Evolutionary conservation across 1,140 invertebrate genomes (phyloP).

Genomic region (Meloidogyne floridensis): DNA sequence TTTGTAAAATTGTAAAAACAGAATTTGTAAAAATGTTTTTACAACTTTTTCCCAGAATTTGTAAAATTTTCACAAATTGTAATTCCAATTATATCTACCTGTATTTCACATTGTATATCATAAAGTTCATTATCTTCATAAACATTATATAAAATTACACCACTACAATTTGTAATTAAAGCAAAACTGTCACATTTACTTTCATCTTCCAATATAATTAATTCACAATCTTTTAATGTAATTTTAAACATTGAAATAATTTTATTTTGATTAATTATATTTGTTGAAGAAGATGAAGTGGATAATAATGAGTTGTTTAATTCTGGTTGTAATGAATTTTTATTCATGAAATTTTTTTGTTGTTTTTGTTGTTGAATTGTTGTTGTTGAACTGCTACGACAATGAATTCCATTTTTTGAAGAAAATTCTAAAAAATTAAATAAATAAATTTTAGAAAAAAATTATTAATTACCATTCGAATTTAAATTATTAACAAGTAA

Average conservation of each 20-base stretch:
- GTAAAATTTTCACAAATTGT: too few relatives aligned
- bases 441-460: constrained; percentile 12
- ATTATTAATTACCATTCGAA: constrained; percentile 47
- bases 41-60: too few relatives aligned
- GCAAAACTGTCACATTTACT: constrained; percentile 75
- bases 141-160: constrained; percentile 77
- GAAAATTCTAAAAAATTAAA: too few relatives aligned
- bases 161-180: constrained; percentile 75
- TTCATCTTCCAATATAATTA: constrained; percentile 88
- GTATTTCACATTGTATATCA: constrained; percentile 67
- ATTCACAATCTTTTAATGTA: constrained; percentile 90
- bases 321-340: not conserved
- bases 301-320: not conserved
- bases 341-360: not conserved
- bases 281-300: not conserved
- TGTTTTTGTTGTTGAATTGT: not conserved
- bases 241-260: constrained; percentile 78
- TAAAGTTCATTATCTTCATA: constrained; percentile 64
- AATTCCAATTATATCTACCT: constrained; percentile 26
- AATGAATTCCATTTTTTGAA: not conserved
- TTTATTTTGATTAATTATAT: not conserved
- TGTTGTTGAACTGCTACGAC: not conserved
- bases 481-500: constrained; percentile 61
- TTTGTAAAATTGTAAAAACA: too few relatives aligned
- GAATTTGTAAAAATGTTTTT: too few relatives aligned